Conservation (phyloP, 2,888 invertebrate species). For the Drymonia ruficornis region DNA sequence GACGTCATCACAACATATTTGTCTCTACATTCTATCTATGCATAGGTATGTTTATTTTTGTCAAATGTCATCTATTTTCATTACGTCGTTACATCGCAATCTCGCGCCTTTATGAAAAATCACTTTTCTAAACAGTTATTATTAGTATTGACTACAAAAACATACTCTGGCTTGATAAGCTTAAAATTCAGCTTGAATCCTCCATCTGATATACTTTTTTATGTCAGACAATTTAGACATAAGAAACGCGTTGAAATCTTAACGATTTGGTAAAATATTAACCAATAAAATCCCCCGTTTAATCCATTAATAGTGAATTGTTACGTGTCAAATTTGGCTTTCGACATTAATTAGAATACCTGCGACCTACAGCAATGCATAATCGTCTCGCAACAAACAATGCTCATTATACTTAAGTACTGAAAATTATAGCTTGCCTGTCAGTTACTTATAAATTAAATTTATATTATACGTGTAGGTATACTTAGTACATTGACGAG, state of each 20-base stretch:
- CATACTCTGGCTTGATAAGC: too few relatives aligned
- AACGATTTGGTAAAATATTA: too few relatives aligned
- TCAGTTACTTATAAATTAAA: slow-evolving; percentile 17
- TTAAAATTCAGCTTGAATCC: too few relatives aligned
- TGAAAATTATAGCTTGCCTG: slow-evolving; percentile 18
- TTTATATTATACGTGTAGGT: slow-evolving; percentile 5
- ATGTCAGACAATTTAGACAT: too few relatives aligned
- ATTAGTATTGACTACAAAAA: too few relatives aligned
- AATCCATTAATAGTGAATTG: not conserved
- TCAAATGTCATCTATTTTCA: too few relatives aligned
- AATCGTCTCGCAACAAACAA: slow-evolving; percentile 4
- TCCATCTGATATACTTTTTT: too few relatives aligned
- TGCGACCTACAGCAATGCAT: not conserved
- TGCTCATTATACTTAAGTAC: slow-evolving; percentile 9
- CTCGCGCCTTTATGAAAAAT: too few relatives aligned
- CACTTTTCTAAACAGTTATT: too few relatives aligned
- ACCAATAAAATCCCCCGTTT: not conserved
- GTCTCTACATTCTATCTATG: not conserved
- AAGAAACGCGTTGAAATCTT: too few relatives aligned
- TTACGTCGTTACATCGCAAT: too few relatives aligned
- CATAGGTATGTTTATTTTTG: too few relatives aligned
- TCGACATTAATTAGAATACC: not conserved
- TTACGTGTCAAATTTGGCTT: not conserved
- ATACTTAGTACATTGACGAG: slow-evolving; percentile 6
- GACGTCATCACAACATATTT: slow-evolving; percentile 14